Percentiles rank a stretch among this genome's conserved stretches.
phyloP scores from a whole-genome alignment of 2,113 vertebrate species.

The Lampris incognitus region DNA sequence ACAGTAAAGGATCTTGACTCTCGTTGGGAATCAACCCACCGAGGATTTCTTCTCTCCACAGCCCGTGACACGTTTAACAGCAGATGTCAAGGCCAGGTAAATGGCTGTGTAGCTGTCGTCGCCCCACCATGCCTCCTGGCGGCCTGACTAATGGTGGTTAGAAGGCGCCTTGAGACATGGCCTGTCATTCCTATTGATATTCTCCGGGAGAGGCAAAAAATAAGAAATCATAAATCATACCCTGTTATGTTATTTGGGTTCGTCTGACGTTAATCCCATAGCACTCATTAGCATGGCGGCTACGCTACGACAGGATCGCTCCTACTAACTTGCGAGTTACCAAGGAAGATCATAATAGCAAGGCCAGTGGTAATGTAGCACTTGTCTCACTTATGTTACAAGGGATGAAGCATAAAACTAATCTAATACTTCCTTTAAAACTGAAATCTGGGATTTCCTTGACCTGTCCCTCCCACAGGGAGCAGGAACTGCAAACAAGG shows the following conservation, averaged over 20 bases:
- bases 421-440: too few species aligned
- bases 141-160: conserved; percentile 20
- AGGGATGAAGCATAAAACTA: too few species aligned
- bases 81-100: background rate
- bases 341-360: too few species aligned
- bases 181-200: conserved; percentile 29
- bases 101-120: conserved; percentile 4
- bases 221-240: background rate
- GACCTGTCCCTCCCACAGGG: too few species aligned
- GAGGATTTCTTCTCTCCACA: background rate
- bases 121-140: conserved; percentile 18
- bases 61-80: background rate
- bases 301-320: too few species aligned
- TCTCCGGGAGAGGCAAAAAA: conserved; percentile 14
- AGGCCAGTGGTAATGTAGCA: too few species aligned
- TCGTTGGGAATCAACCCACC: conserved; percentile 22
- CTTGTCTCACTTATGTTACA: too few species aligned
- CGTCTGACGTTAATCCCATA: background rate
- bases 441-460: too few species aligned
- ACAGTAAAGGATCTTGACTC: conserved; percentile 7
- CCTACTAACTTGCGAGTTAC: too few species aligned
- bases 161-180: background rate
- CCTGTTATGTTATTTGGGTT: background rate
- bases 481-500: too few species aligned
- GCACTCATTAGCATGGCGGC: too few species aligned